These are phyloP conservation scores for Peromyscus polionotus DNA, from an alignment of 2,113 vertebrate genomes.

Conservation along the genomic window DNA sequence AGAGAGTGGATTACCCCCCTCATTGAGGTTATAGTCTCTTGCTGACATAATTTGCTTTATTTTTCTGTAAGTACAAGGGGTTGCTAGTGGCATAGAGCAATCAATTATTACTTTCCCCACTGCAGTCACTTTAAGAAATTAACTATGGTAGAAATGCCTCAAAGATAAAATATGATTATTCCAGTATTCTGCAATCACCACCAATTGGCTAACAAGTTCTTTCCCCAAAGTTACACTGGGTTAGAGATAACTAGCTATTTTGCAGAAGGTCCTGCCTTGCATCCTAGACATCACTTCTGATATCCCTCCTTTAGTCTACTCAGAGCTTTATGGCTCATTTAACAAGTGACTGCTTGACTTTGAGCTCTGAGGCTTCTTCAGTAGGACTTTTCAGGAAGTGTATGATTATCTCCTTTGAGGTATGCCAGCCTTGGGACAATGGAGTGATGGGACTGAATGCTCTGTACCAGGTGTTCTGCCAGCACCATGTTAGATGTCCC, in stretches of 20 bases:
- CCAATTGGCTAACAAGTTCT: not conserved
- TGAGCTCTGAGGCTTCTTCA: constrained; percentile 65
- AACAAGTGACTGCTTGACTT: constrained; percentile 66
- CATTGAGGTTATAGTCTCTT: constrained; percentile 49
- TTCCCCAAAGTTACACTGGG: not conserved
- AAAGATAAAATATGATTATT: not conserved
- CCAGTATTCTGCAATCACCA: constrained; percentile 14
- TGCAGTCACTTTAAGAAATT: constrained; percentile 50
- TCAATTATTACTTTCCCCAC: not conserved
- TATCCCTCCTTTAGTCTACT: constrained; percentile 29
- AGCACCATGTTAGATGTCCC: constrained; percentile 68
- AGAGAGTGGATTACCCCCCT: not conserved
- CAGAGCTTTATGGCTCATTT: constrained; percentile 49
- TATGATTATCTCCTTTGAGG: not conserved
- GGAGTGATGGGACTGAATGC: constrained; percentile 49
- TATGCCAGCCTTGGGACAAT: constrained; percentile 53
- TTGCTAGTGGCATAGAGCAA: not conserved
- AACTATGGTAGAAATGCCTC: not conserved
- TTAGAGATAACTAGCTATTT: constrained; percentile 18
- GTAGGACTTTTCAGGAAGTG: constrained; percentile 43
- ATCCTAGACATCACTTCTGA: constrained; percentile 35
- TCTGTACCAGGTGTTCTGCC: constrained; percentile 77
- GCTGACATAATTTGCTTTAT: constrained; percentile 26
- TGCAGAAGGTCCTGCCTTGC: not conserved
- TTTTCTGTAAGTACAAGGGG: not conserved